These are phyloP conservation scores for Erythrocercus mccallii DNA, from an alignment of 2,113 vertebrate species.

Conservation along the genomic window DNA sequence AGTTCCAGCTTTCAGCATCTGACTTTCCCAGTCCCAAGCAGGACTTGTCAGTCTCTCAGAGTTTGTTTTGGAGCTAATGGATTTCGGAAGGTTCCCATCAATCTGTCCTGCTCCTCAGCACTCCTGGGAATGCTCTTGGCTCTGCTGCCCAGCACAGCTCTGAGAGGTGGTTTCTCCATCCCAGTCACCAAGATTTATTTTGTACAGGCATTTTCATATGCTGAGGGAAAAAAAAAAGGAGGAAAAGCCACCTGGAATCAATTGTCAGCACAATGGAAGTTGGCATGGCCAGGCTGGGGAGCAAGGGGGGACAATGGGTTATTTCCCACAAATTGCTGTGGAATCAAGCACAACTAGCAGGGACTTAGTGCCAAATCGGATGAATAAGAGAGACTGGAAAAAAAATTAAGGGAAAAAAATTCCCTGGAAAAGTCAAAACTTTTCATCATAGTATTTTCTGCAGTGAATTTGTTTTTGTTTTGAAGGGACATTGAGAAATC, in stretches of 20 bases:
- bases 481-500: neutral
- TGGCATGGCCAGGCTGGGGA: conserved; percentile 33
- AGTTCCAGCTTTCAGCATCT: neutral
- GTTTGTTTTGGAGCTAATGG: neutral
- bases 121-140: neutral
- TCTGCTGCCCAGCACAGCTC: neutral
- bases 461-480: conserved; percentile 14
- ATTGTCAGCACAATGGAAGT: conserved; percentile 49
- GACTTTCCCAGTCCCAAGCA: neutral
- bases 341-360: conserved; percentile 14
- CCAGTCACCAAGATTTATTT: conserved; percentile 14
- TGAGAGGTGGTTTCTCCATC: neutral
- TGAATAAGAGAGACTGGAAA: conserved; percentile 17
- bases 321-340: conserved; percentile 38
- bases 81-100: conserved; percentile 9
- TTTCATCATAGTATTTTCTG: neutral
- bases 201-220: conserved; percentile 6
- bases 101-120: neutral
- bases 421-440: neutral
- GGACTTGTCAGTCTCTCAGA: neutral
- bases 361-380: conserved; percentile 8
- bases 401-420: neutral
- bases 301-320: conserved; percentile 36
- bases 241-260: conserved; percentile 17
- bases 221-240: neutral